Conservation (phyloP, 2,113 vertebrate species). For the Phaetusa simplex region DNA sequence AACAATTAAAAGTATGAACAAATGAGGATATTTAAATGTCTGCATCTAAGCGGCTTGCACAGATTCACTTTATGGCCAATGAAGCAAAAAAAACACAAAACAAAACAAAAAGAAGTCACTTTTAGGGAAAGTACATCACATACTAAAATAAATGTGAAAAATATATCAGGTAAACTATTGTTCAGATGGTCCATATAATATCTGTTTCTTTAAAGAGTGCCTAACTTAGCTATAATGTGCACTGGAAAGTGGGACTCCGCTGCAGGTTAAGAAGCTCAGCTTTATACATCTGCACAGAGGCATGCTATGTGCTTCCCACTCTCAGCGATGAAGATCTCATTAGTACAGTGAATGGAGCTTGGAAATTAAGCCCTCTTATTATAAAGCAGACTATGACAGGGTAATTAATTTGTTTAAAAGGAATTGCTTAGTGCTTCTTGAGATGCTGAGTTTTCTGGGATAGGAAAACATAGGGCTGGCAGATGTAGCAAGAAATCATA, state of each 20-base stretch:
- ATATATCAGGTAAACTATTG: neutral
- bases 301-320: neutral
- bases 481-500: neutral
- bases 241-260: neutral
- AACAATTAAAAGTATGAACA: neutral
- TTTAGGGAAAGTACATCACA: neutral
- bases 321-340: neutral
- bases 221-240: neutral
- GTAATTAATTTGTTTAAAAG: neutral
- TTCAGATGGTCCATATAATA: neutral
- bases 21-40: neutral
- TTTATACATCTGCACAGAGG: neutral
- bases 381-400: neutral
- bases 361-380: neutral
- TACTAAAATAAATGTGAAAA: neutral
- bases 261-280: neutral
- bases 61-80: neutral
- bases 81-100: neutral
- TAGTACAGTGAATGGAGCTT: neutral
- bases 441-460: neutral
- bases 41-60: neutral
- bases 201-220: neutral
- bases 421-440: neutral
- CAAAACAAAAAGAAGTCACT: neutral
- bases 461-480: neutral